These are phyloP conservation scores for Tiliacea citrago DNA, from an alignment of 2,888 invertebrate species.

Conservation along the genomic window DNA sequence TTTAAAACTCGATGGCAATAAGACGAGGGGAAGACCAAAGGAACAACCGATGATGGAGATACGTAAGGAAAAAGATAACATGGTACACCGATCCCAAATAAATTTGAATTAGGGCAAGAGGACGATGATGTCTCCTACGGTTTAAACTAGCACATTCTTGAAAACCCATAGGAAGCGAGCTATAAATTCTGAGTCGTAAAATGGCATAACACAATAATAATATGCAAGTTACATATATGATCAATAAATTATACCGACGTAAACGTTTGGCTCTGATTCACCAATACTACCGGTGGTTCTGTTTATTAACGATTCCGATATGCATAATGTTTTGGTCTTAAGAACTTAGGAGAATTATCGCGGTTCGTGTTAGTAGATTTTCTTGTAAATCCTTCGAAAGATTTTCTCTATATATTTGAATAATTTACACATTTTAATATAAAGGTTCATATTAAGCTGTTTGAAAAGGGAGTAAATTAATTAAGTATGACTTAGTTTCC, in stretches of 20 bases:
- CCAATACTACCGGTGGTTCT: slow-evolving; percentile 26
- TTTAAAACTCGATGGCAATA: not conserved
- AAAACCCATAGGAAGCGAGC: slow-evolving; percentile 19
- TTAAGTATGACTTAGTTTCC: not conserved
- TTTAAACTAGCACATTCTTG: not conserved
- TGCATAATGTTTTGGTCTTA: slow-evolving; percentile 55
- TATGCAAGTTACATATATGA: slow-evolving; percentile 29
- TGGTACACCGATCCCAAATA: too few species aligned
- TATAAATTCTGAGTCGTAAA: slow-evolving; percentile 6
- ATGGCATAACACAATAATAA: slow-evolving; percentile 5
- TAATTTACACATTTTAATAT: not conserved
- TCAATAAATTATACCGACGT: slow-evolving; percentile 38
- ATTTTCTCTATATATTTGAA: not conserved
- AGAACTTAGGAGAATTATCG: slow-evolving; percentile 30
- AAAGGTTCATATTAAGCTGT: not conserved
- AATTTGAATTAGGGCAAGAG: not conserved
- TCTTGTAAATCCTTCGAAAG: slow-evolving; percentile 10
- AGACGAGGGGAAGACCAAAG: not conserved
- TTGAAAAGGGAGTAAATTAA: not conserved
- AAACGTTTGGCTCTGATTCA: slow-evolving; percentile 53
- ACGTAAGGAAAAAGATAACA: not conserved
- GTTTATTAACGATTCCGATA: slow-evolving; percentile 54
- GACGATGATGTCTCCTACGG: not conserved
- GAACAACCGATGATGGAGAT: not conserved
- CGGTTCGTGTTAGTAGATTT: not conserved